These are phyloP conservation scores for Gymnothorax javanicus DNA, from an alignment of 2,797 vertebrate species.

Conservation along the genomic window DNA sequence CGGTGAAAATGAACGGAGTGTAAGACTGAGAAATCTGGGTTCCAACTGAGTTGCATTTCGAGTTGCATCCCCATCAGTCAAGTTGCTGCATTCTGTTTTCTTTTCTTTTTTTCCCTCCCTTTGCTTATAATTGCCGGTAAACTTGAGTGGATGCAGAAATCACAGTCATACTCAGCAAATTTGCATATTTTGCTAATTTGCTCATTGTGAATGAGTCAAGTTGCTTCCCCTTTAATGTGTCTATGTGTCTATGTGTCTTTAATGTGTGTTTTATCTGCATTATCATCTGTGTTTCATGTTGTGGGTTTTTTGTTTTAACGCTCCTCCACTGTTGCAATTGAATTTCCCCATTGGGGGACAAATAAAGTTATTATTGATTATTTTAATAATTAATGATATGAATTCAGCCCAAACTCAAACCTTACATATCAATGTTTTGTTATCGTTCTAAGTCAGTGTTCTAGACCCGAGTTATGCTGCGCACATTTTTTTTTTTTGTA, in stretches of 20 bases:
- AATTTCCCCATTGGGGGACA: too few species aligned
- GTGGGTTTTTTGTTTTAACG: too few species aligned
- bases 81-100: conserved; percentile 50
- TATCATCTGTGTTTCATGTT: too few species aligned
- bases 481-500: too few species aligned
- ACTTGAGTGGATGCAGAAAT: neutral
- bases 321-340: too few species aligned
- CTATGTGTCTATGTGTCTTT: too few species aligned
- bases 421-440: neutral
- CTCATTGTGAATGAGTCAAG: neutral
- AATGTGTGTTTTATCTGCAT: too few species aligned
- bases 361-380: too few species aligned
- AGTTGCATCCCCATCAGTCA: conserved; percentile 55
- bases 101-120: conserved; percentile 24
- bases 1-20: neutral
- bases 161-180: neutral
- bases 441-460: too few species aligned
- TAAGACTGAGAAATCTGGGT: conserved; percentile 23
- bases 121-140: neutral
- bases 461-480: too few species aligned
- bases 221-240: neutral
- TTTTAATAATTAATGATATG: neutral
- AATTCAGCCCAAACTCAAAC: neutral
- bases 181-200: neutral
- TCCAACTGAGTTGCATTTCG: conserved; percentile 38